phyloP scores from a whole-genome alignment of 2,113 vertebrate species.

The Cynocephalus volans region DNA sequence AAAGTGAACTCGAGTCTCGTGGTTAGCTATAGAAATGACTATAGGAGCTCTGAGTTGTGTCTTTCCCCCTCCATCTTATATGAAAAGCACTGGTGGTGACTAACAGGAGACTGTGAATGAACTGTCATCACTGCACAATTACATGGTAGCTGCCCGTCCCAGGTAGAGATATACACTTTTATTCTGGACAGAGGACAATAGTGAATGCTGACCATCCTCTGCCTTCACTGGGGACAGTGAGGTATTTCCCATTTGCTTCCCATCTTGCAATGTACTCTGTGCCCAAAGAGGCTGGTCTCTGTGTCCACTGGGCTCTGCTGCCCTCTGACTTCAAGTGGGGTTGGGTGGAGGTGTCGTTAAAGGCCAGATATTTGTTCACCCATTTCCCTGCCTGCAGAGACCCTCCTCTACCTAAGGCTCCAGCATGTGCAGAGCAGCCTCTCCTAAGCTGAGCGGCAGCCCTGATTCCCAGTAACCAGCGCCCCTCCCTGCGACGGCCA shows the following conservation, averaged over 20 bases:
- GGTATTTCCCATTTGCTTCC: not conserved
- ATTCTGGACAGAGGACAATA: not conserved
- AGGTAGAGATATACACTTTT: not conserved
- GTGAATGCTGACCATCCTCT: not conserved
- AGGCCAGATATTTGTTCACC: not conserved
- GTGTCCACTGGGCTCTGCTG: not conserved
- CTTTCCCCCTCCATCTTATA: not conserved
- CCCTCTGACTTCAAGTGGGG: not conserved
- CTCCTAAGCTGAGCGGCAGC: not conserved
- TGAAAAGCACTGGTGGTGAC: not conserved
- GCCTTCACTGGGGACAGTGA: not conserved
- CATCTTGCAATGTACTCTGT: not conserved
- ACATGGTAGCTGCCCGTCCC: not conserved
- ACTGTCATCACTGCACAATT: not conserved
- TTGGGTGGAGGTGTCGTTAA: not conserved
- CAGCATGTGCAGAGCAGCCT: not conserved
- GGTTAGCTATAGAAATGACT: not conserved
- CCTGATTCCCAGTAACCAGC: not conserved
- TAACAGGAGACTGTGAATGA: not conserved
- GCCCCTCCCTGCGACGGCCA: rapidly evolving
- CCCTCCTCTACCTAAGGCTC: not conserved
- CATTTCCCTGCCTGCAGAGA: not conserved
- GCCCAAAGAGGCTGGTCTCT: not conserved
- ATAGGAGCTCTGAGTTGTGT: not conserved
- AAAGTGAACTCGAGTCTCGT: not conserved